Conservation (phyloP, 2,797 vertebrate species). For the Melanotaenia parkinsoni region DNA sequence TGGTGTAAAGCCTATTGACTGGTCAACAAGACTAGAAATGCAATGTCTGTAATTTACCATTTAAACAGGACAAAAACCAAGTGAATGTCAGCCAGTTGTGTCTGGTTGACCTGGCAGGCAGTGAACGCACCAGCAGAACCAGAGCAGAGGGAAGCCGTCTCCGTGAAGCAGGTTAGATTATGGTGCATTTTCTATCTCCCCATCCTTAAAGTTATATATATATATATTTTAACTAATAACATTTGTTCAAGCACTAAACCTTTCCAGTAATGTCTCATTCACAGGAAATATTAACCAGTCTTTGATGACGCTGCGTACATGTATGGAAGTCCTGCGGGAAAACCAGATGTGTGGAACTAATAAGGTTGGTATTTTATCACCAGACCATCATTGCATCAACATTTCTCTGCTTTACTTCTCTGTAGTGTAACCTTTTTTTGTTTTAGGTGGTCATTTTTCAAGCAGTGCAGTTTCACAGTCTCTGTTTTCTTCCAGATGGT, state of each 20-base stretch:
- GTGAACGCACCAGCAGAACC: conserved; percentile 94
- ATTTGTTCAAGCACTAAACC: background rate
- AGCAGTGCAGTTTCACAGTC: background rate
- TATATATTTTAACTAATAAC: background rate
- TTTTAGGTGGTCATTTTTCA: background rate
- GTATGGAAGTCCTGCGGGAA: conserved; percentile 94
- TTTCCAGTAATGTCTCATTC: background rate
- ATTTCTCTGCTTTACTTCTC: background rate
- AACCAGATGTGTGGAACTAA: conserved; percentile 91
- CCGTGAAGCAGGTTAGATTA: conserved; percentile 90
- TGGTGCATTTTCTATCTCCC: background rate
- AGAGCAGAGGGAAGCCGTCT: conserved; percentile 93
- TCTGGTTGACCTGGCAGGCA: conserved; percentile 95
- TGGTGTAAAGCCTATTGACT: background rate
- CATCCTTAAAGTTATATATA: no score
- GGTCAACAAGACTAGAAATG: background rate
- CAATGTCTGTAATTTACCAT: background rate
- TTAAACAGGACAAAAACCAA: conserved; percentile 90
- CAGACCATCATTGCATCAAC: background rate
- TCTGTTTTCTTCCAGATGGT: conserved; percentile 88
- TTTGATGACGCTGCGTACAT: conserved; percentile 94
- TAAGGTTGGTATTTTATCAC: conserved; percentile 81
- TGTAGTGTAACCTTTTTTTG: background rate
- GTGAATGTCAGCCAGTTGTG: conserved; percentile 93
- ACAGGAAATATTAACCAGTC: conserved; percentile 98